Conservation (phyloP, 1,140 invertebrate genomes). For the Asobara japonica region DNA sequence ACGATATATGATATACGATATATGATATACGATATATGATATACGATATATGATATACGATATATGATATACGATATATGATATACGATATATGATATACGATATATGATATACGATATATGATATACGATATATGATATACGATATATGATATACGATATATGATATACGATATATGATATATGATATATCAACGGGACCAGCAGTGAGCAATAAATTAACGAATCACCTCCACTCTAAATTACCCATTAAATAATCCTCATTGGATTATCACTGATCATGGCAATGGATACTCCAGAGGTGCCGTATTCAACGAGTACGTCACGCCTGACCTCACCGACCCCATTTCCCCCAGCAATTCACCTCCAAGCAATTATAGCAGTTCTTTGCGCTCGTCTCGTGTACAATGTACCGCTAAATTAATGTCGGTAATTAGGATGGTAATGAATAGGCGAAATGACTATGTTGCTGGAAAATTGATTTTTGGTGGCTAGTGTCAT, state of each 20-base stretch:
- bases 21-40: too few species aligned
- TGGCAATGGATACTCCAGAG: background rate
- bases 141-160: too few species aligned
- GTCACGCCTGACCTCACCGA: background rate
- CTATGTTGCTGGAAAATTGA: background rate
- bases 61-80: too few species aligned
- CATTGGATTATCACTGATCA: background rate
- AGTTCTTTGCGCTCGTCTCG: background rate
- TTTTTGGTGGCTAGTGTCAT: background rate
- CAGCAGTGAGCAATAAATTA: too few species aligned
- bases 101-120: too few species aligned
- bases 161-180: too few species aligned
- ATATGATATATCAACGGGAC: too few species aligned
- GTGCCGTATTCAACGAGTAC: background rate
- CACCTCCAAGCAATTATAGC: background rate
- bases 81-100: too few species aligned
- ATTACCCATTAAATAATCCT: background rate
- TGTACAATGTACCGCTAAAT: background rate
- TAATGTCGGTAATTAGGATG: background rate
- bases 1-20: too few species aligned
- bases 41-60: too few species aligned
- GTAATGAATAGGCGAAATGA: background rate
- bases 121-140: too few species aligned
- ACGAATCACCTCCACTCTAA: too few species aligned
- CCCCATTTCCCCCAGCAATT: background rate